phyloP scores from a whole-genome alignment of 1,140 invertebrate genomes.

The Nilaparvata lugens region DNA sequence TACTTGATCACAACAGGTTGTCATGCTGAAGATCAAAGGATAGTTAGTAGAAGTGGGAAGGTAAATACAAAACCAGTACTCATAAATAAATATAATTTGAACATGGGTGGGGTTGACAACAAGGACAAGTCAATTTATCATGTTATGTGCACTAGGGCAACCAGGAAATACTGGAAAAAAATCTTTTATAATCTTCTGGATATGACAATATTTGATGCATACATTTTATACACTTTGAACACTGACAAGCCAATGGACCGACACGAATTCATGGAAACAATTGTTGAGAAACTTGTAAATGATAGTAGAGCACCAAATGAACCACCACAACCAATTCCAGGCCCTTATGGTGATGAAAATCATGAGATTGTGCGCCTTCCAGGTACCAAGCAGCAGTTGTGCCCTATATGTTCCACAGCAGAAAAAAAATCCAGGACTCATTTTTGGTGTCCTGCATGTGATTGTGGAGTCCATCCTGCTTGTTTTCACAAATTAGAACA shows the following conservation, averaged over 20 bases:
- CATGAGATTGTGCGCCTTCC: not conserved
- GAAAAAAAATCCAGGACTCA: not conserved
- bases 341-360: not conserved
- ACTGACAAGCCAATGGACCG: too few relatives aligned
- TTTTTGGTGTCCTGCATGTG: too few relatives aligned
- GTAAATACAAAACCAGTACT: too few relatives aligned
- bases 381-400: too few relatives aligned
- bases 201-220: not conserved
- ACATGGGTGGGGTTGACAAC: too few relatives aligned
- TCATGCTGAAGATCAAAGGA: not conserved
- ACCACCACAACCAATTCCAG: too few relatives aligned
- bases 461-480: not conserved
- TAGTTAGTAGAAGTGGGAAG: not conserved
- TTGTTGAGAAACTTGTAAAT: not conserved
- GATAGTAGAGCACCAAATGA: not conserved
- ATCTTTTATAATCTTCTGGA: constrained; percentile 10
- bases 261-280: too few relatives aligned
- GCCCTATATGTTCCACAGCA: not conserved
- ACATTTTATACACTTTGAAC: not conserved
- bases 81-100: too few relatives aligned
- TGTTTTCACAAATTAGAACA: not conserved
- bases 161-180: constrained; percentile 8
- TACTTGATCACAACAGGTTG: not conserved
- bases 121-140: constrained; percentile 1
- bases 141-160: not conserved